These are phyloP conservation scores for Aurelia coerulea DNA, from an alignment of 30 jellyfish, hydroid and myxozoan species.

Conservation along the genomic window DNA sequence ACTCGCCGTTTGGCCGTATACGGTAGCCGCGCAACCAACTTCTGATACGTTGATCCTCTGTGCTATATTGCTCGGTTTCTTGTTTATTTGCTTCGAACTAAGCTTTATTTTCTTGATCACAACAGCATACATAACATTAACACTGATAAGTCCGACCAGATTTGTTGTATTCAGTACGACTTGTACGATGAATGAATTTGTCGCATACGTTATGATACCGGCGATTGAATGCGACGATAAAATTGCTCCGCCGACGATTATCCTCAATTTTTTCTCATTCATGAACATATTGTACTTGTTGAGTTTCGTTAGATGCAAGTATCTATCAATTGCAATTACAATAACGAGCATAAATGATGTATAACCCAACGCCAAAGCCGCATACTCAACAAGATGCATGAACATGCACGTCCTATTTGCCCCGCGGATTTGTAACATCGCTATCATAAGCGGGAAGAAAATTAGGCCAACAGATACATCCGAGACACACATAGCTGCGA, in stretches of 20 bases:
- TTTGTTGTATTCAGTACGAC: neutral
- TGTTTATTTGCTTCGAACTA: neutral
- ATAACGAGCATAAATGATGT: conserved; percentile 26
- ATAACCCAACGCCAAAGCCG: conserved; percentile 23
- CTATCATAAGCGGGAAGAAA: conserved; percentile 16
- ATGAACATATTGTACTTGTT: conserved; percentile 37
- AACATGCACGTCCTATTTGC: neutral
- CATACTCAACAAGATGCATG: neutral
- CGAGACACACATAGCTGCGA: conserved; percentile 25
- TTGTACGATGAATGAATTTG: conserved; percentile 4
- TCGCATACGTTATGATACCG: neutral
- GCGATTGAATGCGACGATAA: conserved; percentile 8
- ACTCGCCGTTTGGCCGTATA: neutral
- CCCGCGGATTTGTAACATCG: neutral
- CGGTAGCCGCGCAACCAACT: neutral
- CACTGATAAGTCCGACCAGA: conserved; percentile 1
- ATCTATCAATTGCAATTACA: conserved; percentile 32
- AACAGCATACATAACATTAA: conserved; percentile 8
- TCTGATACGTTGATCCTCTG: neutral
- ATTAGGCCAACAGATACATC: conserved; percentile 18
- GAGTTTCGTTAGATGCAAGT: conserved; percentile 30
- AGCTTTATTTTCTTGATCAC: conserved; percentile 7
- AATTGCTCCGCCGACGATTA: neutral
- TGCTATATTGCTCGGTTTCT: neutral
- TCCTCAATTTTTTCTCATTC: neutral